Evolutionary conservation across 2,113 vertebrate genomes (phyloP), one percentile per base, ranked within the genome.

Genomic region (Ginglymostoma cirratum): DNA sequence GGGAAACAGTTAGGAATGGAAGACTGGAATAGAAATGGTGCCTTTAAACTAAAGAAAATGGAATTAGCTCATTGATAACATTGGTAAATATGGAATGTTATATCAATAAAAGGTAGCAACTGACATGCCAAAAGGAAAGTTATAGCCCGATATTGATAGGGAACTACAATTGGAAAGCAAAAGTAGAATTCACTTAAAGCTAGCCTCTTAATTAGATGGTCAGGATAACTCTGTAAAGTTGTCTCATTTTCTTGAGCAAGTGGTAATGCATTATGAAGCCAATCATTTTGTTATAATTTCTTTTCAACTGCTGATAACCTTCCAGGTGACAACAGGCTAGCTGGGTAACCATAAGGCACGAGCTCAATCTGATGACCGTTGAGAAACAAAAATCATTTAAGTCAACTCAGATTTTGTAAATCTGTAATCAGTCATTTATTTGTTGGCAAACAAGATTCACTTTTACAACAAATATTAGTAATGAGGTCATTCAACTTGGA

Each of bases 391-490:
- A 95, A 95, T 70, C 67, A 72, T 27, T 95, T 95, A 15, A 72
- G 94, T 69, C 94, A 95, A 70, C 96, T 96, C 72, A 96, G 97
- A 97, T 96, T 97, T 97, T 97, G 98, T 98, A 97, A 98, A 98
- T 98, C 95, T 98, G 94, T 98, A 98, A 98, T 98, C 98, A 98
- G 98, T 98, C 97, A 98, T 99, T 99, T 99, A 99, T 98, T 99
- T 98, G 98, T 99, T 98, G 98, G 98, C 98, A 98, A 99, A 99
- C 98, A 98, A 98, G 98, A 98, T 98, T 98, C 98, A 99, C 98
- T 98, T 98, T 98, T 98, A 99, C 98, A 99, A 99, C 98, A 99
- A 98, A 98, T 98, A 99, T 98, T 98, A 98, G 98, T 98, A 98
- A 98, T 98, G 98, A 98, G 98, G 98, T 98, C 98, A 98, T 98